Percentiles rank a stretch among this genome's conserved stretches.
Conservation (phyloP, 1,140 invertebrate genomes). For the Oedothorax gibbosus region DNA sequence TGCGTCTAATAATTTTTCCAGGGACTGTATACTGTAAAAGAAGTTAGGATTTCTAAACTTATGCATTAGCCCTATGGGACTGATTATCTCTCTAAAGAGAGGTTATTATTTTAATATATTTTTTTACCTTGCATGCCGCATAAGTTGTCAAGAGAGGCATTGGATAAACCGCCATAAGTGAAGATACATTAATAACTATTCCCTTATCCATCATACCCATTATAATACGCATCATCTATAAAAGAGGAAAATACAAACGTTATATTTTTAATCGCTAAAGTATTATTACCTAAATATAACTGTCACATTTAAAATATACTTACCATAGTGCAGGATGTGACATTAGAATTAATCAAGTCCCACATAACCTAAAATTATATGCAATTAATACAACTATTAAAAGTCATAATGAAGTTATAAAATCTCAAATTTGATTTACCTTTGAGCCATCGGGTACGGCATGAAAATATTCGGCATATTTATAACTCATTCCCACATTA, state of each 20-base stretch:
- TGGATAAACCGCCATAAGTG: conserved; percentile 82
- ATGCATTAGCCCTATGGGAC: too few relatives aligned
- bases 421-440: conserved; percentile 63
- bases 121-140: conserved; percentile 85
- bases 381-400: not conserved
- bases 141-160: conserved; percentile 88
- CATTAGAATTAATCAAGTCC: conserved; percentile 44
- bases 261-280: not conserved
- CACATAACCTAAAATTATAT: conserved; percentile 25
- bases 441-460: conserved; percentile 73
- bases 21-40: too few relatives aligned
- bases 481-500: conserved; percentile 94
- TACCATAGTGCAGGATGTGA: conserved; percentile 53
- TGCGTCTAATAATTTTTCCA: too few relatives aligned
- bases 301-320: not conserved
- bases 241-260: not conserved
- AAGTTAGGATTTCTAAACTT: too few relatives aligned
- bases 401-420: not conserved
- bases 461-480: conserved; percentile 84
- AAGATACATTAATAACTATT: conserved; percentile 93
- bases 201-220: conserved; percentile 93
- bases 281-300: not conserved
- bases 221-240: conserved; percentile 82
- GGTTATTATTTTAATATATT: not conserved
- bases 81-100: too few relatives aligned